Conservation (phyloP, 2,797 vertebrate genomes). For the Semaprochilodus insignis region DNA sequence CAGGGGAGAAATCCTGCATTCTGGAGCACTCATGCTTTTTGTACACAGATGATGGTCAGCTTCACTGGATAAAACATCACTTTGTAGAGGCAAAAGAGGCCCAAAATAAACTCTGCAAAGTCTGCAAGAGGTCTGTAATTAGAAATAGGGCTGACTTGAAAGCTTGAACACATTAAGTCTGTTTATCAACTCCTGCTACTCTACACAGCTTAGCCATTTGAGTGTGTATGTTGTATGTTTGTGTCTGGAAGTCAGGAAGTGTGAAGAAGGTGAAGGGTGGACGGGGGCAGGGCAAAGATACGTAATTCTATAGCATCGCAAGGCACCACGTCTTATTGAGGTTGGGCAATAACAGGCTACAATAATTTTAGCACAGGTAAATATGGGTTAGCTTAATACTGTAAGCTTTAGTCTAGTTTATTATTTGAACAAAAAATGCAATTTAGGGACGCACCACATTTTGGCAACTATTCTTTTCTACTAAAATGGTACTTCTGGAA, state of each 20-base stretch:
- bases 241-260: neutral
- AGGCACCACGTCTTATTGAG: too few relatives aligned
- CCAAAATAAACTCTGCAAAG: neutral
- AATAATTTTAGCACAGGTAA: too few relatives aligned
- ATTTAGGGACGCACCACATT: too few relatives aligned
- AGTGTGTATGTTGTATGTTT: neutral
- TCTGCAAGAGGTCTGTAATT: conserved; percentile 1
- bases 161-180: conserved; percentile 23
- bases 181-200: conserved; percentile 14
- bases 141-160: neutral
- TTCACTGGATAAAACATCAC: neutral
- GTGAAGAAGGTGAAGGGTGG: neutral
- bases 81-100: neutral
- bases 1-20: neutral
- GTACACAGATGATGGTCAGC: neutral
- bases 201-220: conserved; percentile 5
- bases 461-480: too few relatives aligned
- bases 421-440: too few relatives aligned
- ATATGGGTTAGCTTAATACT: too few relatives aligned
- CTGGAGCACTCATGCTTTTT: neutral
- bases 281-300: too few relatives aligned
- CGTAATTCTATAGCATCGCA: too few relatives aligned
- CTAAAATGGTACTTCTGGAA: too few relatives aligned
- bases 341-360: too few relatives aligned
- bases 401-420: too few relatives aligned